Conservation (phyloP, 1,140 invertebrate species). For the Diplogasteroides magnus region DNA sequence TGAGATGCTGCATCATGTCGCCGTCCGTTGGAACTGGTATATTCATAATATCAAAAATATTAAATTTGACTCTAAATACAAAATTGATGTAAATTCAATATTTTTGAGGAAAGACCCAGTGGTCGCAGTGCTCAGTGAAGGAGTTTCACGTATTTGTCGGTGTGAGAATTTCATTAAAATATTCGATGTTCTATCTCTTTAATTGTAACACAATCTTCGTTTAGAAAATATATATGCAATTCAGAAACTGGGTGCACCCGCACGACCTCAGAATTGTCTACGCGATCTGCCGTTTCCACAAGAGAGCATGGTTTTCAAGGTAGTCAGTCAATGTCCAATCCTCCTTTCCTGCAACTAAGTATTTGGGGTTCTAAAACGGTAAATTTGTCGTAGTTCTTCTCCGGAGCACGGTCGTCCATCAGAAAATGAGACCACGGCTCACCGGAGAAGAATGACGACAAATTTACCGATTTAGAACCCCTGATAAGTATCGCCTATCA, state of each 20-base stretch:
- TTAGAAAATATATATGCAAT: not conserved
- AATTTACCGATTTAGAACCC: too few species aligned
- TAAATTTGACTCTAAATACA: too few species aligned
- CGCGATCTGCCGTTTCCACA: slow-evolving; percentile 9
- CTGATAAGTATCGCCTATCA: too few species aligned
- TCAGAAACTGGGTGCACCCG: slow-evolving; percentile 10
- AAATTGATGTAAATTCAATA: too few species aligned
- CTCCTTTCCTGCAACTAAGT: not conserved
- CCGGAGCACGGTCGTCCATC: too few species aligned
- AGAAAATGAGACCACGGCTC: too few species aligned
- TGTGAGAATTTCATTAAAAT: slow-evolving; percentile 3
- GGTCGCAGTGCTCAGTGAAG: slow-evolving; percentile 33
- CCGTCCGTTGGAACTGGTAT: slow-evolving; percentile 35
- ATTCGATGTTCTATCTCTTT: too few species aligned
- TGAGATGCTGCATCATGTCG: slow-evolving; percentile 37
- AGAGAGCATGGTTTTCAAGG: slow-evolving; percentile 2
- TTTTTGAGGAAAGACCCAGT: slow-evolving; percentile 37
- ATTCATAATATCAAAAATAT: too few species aligned
- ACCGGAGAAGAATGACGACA: too few species aligned
- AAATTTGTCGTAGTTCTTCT: too few species aligned
- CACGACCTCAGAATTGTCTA: slow-evolving; percentile 16
- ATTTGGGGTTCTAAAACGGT: too few species aligned
- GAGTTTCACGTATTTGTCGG: slow-evolving; percentile 31
- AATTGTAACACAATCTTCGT: too few species aligned
- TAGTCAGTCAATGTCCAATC: not conserved